Evolutionary conservation across 2,888 invertebrate species (phyloP), one percentile per base, ranked within the genome.

Genomic region (Diaphora mendica): DNA sequence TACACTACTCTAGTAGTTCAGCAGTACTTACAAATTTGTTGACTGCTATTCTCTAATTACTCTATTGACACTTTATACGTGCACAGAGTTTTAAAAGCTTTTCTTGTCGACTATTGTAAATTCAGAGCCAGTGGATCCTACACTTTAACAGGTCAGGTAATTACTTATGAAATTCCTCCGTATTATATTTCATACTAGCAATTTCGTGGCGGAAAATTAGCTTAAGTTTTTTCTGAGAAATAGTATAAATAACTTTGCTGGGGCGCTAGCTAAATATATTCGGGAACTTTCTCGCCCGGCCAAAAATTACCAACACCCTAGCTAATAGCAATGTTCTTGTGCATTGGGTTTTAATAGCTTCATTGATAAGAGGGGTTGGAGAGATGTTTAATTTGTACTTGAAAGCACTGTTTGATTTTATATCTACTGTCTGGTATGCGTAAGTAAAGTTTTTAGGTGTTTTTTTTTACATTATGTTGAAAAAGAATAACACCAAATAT

Each of bases 21-120:
- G 71, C 68, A 71, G 64, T 70, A 59, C 73, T 82, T 70, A 79
- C 70, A 75, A 64, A 77, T 68, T 81, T 75, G 75, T 70, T 73
- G 72, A 67, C 72, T 71, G 59, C 35, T 69, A 59, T 70, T 69
- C 73, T 77, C 42, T 59, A 35, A 69, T 79, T 75, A 33, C 64
- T 72, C 62, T 73, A 75, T 72, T 73, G 77, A 66, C 76, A 65
- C 73, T 76, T 80, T 71, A 73, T 44, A 79, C 79, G 74, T 79
- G 79, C 68, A 67, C 62, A 72, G 67, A 17, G 62, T 68, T 23
- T 64, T 67, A 71, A 77, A 48, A 55, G 64, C 64, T 55, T 23
- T 33, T 66, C 30, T 30, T 55, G 55, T 65, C 68, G 42, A 74
- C 13, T 72, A 69, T 48, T n/a, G 20, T 39, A 62, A 59, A 65